Evolutionary conservation across 2,797 vertebrate genomes (phyloP).

Genomic region (Coccyzus lansbergi): DNA sequence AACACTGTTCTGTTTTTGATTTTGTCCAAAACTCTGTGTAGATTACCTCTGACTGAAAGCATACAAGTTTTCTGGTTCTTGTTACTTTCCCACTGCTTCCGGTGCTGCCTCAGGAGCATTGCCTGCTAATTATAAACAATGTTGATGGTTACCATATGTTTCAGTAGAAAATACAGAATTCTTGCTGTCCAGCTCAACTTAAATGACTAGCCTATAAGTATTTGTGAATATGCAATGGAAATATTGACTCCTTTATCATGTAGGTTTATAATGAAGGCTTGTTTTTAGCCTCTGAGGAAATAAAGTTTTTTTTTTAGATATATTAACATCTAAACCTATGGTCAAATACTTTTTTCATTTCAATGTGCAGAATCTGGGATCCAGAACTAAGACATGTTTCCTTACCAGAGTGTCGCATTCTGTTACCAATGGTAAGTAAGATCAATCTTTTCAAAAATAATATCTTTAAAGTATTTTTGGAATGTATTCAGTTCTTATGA

Average conservation of each 20-base stretch:
- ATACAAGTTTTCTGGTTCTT: conserved; percentile 38
- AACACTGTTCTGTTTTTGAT: background rate
- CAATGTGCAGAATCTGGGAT: conserved; percentile 7
- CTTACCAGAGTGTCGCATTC: background rate
- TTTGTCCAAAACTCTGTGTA: background rate
- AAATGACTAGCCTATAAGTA: background rate
- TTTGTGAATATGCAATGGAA: background rate
- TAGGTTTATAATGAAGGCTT: background rate
- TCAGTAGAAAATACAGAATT: conserved; percentile 21
- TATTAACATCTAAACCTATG: background rate
- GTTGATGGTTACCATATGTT: conserved; percentile 71
- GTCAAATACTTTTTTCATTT: conserved; percentile 19
- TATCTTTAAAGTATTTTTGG: background rate
- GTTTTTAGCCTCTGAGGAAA: background rate
- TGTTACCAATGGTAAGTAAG: conserved; percentile 53
- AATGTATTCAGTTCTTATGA: background rate
- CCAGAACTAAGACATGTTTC: background rate
- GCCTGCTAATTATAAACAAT: conserved; percentile 63
- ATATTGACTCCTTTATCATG: background rate
- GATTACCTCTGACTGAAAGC: conserved; percentile 19
- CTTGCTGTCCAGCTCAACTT: conserved; percentile 12
- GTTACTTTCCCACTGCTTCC: conserved; percentile 49
- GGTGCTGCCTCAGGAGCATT: conserved; percentile 62
- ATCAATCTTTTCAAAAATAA: background rate
- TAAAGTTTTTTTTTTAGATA: background rate